These are phyloP conservation scores for Megatriorchis doriae DNA, from an alignment of 2,113 vertebrate species.

Conservation along the genomic window DNA sequence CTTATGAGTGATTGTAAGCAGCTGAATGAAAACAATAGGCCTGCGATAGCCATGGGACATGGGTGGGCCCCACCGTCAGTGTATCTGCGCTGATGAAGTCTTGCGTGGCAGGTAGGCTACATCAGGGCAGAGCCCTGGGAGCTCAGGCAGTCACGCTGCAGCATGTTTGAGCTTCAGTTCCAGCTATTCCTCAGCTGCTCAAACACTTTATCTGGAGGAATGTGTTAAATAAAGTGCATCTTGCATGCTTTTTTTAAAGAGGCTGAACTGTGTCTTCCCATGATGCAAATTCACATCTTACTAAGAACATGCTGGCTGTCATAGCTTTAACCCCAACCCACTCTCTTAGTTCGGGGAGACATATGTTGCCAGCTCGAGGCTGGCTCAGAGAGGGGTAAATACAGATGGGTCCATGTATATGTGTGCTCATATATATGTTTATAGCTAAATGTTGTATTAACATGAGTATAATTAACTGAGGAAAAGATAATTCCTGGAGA, in stretches of 20 bases:
- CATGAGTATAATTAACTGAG: background rate
- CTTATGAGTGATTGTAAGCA: constrained; percentile 51
- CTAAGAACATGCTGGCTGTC: background rate
- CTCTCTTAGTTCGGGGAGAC: background rate
- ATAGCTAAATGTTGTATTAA: background rate
- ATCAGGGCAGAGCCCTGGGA: background rate
- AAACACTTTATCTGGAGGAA: background rate
- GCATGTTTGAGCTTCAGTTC: background rate
- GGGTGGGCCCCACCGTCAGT: background rate
- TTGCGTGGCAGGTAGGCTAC: background rate
- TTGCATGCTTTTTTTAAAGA: background rate
- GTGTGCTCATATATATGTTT: background rate
- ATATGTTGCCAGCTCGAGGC: background rate
- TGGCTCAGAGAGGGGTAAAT: background rate
- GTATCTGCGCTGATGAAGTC: background rate
- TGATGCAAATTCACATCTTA: background rate
- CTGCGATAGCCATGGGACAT: background rate
- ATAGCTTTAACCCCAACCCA: background rate
- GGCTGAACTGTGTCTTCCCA: background rate
- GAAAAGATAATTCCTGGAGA: background rate
- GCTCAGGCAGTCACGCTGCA: background rate
- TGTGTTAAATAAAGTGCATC: background rate
- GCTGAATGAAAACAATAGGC: constrained; percentile 42
- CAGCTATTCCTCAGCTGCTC: background rate
- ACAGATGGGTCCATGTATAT: background rate